phyloP scores from a whole-genome alignment of 2,113 vertebrate genomes.

The rabbit (Oryctolagus cuniculus) region DNA sequence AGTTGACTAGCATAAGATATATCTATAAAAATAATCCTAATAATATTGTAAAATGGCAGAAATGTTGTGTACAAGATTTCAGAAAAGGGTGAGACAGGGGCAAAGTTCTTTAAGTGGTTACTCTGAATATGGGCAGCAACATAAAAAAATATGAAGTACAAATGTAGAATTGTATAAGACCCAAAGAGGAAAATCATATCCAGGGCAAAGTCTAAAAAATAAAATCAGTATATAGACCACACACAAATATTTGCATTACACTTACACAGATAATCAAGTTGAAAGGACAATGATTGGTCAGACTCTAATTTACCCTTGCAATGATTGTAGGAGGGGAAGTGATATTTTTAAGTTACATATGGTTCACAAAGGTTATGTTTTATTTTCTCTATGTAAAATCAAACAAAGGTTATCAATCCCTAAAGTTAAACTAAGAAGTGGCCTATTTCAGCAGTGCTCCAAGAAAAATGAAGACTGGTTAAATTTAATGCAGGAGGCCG shows the following conservation, averaged over 20 bases:
- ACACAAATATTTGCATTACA: constrained; percentile 63
- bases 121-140: not conserved
- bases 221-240: not conserved
- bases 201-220: not conserved
- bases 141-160: not conserved
- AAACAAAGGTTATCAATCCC: not conserved
- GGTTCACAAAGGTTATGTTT: constrained; percentile 42
- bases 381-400: constrained; percentile 22
- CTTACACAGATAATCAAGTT: constrained; percentile 52
- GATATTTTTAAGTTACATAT: constrained; percentile 11
- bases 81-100: not conserved
- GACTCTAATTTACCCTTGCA: constrained; percentile 10
- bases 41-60: not conserved
- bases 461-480: constrained; percentile 27
- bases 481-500: not conserved
- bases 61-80: not conserved
- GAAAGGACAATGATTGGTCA: constrained; percentile 28
- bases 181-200: not conserved
- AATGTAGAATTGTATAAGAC: not conserved
- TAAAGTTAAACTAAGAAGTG: constrained; percentile 38
- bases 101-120: not conserved
- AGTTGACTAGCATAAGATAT: not conserved
- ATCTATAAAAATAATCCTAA: not conserved
- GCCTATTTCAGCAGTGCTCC: not conserved
- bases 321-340: not conserved